Evolutionary conservation across 2,113 vertebrate species (phyloP), one percentile per base, ranked within the genome.

Genomic region (Tragulus kanchil): DNA sequence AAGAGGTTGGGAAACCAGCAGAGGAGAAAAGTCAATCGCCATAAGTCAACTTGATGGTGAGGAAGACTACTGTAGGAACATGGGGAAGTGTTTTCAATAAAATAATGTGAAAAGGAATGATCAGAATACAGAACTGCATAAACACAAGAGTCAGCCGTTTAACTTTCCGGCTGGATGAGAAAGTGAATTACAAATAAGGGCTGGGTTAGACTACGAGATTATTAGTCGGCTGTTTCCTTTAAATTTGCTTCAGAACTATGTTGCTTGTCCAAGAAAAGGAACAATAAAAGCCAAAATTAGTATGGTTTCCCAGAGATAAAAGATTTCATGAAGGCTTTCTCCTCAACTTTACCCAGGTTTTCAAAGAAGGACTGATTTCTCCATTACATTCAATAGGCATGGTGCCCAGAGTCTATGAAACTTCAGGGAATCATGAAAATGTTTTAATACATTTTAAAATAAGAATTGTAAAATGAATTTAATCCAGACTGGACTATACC

Each of bases 381-480:
- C 26, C 23, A 11, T 16, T 36, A 59, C 28, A 16, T 86, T 77
- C 52, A 28, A 1, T 1, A 71, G 75, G 42, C 25, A 45, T 4
- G 23, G 85, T 8, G 6, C 45, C 91, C 23, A 42, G n/a, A 69
- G 58, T 31, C 52, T 26, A 45, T 7, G 9, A 64, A 56, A 42
- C 45, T 36, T 59, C 8, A 84, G 12, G 36, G 62, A 17, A 50
- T 64, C 28, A 67, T 62, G 75, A 79, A 85, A 87, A 67, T 26
- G 11, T 71, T 83, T 90, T 77, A 89, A 73, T 64, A 5, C 36
- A 67, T 79, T 84, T 85, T 67, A 75, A 82, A 84, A 85, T 26
- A 84, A 62, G 11, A 89, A 85, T 83, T 92, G 67, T 89, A 89
- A 54, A 54, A 48, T 56, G 13, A 96, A 90, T 25, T 26, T 7